A percentile compares a stretch with the other conserved stretches of the same genome.
These are phyloP conservation scores for Adoxophyes honmai DNA, from an alignment of 1,140 invertebrate species.

Conservation along the genomic window DNA sequence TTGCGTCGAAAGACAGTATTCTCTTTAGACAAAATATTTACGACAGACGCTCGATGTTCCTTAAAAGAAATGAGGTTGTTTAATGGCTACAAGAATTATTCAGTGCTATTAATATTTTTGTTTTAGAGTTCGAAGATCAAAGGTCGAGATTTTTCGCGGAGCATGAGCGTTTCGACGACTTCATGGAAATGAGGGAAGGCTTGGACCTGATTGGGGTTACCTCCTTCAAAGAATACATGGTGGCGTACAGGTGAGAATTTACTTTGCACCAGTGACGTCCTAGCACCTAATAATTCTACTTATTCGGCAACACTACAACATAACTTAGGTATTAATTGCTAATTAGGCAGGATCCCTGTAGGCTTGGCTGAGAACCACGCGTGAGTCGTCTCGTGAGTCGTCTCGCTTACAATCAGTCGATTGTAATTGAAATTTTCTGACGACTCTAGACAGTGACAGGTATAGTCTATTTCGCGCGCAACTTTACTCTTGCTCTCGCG, in stretches of 20 bases:
- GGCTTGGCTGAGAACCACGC: too few species aligned
- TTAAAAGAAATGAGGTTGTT: background rate
- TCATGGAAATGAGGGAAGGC: slow-evolving; percentile 93
- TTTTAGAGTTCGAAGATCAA: slow-evolving; percentile 89
- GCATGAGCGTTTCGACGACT: slow-evolving; percentile 89
- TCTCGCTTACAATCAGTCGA: too few species aligned
- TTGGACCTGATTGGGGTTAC: slow-evolving; percentile 83
- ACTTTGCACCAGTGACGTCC: too few species aligned
- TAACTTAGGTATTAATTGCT: too few species aligned
- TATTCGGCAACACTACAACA: too few species aligned
- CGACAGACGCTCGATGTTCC: background rate
- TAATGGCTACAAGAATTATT: background rate
- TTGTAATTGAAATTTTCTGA: too few species aligned
- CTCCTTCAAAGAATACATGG: slow-evolving; percentile 83
- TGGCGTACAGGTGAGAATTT: slow-evolving; percentile 71
- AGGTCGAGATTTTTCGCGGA: slow-evolving; percentile 89
- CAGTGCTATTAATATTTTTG: slow-evolving; percentile 6
- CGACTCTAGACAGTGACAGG: too few species aligned
- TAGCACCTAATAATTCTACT: too few species aligned
- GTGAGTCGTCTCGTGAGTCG: too few species aligned
- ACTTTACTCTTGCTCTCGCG: too few species aligned
- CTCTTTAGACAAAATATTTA: slow-evolving; percentile 4
- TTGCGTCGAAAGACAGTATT: background rate
- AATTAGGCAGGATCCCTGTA: too few species aligned
- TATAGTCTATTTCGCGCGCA: too few species aligned